Percentiles rank a stretch among this genome's conserved stretches.
Conservation (phyloP, 2,797 vertebrate genomes). For the Bradypodion ventrale region DNA sequence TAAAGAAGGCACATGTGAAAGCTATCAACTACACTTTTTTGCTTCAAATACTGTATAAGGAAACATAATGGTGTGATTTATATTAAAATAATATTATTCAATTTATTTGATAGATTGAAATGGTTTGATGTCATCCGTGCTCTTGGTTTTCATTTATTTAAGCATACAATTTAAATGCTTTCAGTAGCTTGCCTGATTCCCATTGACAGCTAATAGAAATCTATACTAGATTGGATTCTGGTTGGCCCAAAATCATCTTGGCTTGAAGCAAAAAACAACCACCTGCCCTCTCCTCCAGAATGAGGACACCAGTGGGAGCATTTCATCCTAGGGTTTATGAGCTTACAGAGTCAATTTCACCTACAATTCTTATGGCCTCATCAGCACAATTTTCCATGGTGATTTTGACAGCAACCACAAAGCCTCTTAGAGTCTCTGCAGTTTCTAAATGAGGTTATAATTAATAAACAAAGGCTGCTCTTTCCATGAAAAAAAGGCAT, state of each 20-base stretch:
- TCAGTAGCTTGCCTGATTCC: neutral
- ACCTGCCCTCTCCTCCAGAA: neutral
- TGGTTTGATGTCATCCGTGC: neutral
- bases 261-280: neutral
- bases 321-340: neutral
- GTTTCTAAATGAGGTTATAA: neutral
- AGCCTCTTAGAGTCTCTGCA: neutral
- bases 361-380: neutral
- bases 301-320: neutral
- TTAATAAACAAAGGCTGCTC: slow-evolving; percentile 2
- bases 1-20: neutral
- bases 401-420: neutral
- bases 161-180: neutral
- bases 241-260: neutral
- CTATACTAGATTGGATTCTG: neutral
- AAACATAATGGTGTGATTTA: neutral
- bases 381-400: neutral
- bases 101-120: no score
- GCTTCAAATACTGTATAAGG: neutral
- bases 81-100: no score
- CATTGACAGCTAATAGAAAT: neutral
- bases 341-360: neutral
- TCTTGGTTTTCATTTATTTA: neutral
- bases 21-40: neutral
- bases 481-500: neutral